Percentiles rank a stretch among this genome's conserved stretches.
These are phyloP conservation scores for Drosophila kuntzei DNA, from an alignment of 2,888 invertebrate genomes.

Conservation along the genomic window DNA sequence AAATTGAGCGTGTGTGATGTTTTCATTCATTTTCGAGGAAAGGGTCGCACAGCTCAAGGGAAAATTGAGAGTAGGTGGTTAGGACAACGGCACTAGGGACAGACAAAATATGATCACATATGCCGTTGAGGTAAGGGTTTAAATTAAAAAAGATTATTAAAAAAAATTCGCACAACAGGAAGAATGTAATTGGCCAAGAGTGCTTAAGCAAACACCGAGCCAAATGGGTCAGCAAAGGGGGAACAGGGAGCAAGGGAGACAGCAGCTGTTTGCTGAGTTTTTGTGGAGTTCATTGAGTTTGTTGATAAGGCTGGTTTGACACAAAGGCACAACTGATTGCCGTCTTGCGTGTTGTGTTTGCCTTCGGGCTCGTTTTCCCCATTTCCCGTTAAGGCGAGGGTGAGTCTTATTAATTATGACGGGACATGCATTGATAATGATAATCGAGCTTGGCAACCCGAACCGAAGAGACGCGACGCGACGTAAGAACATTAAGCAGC, in stretches of 20 bases:
- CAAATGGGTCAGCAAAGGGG: conserved; percentile 42
- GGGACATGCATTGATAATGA: conserved; percentile 72
- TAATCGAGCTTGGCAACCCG: conserved; percentile 37
- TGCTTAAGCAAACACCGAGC: conserved; percentile 48
- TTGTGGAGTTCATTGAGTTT: conserved; percentile 19
- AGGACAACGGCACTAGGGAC: conserved; percentile 17
- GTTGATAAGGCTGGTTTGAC: conserved; percentile 38
- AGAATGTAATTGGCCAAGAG: conserved; percentile 71
- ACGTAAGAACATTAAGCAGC: conserved; percentile 31
- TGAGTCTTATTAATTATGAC: conserved; percentile 75
- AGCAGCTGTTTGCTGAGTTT: conserved; percentile 59
- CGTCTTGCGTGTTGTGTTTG: conserved; percentile 57
- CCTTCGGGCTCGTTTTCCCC: conserved; percentile 5
- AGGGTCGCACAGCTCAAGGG: conserved; percentile 24
- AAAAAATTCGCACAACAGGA: conserved; percentile 67
- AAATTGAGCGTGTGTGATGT: conserved; percentile 73
- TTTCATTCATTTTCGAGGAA: conserved; percentile 55
- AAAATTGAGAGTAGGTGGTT: conserved; percentile 48
- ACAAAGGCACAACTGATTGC: conserved; percentile 64
- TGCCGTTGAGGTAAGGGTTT: conserved; percentile 39
- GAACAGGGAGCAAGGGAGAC: conserved; percentile 2
- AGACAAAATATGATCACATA: conserved; percentile 46
- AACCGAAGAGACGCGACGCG: conserved; percentile 1
- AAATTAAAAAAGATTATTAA: conserved; percentile 21
- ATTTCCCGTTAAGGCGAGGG: conserved; percentile 37